Evolutionary conservation across 2,113 vertebrate genomes (phyloP).

Genomic region (Pimephales promelas): DNA sequence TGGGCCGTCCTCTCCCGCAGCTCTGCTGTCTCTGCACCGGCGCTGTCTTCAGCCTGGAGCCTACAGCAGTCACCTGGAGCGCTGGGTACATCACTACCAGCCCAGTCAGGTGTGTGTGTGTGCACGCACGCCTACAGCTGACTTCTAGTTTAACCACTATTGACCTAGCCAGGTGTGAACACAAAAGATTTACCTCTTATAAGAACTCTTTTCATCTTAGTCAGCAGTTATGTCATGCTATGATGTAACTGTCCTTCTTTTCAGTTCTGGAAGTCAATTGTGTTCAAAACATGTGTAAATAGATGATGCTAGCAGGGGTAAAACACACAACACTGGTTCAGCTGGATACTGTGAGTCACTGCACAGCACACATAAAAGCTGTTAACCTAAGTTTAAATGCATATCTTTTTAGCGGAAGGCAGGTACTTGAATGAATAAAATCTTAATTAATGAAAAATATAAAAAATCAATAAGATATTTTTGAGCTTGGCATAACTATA

Average conservation of each 20-base stretch:
- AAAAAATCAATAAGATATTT: not conserved
- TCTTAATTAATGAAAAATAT: not conserved
- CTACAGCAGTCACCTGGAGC: conserved; percentile 82
- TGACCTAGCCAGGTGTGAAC: conserved; percentile 66
- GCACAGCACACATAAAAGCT: not conserved
- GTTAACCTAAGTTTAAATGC: not conserved
- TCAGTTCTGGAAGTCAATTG: not conserved
- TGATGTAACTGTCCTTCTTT: not conserved
- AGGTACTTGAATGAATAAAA: not conserved
- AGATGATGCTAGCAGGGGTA: not conserved
- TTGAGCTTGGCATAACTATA: not conserved
- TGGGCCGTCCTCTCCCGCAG: conserved; percentile 70
- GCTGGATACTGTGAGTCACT: not conserved
- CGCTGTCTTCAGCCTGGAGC: conserved; percentile 84
- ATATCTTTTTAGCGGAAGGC: too few relatives aligned
- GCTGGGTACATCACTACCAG: conserved; percentile 82
- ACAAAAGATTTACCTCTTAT: not conserved
- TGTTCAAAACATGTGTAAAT: not conserved
- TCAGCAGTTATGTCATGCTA: not conserved
- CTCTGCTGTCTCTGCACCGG: conserved; percentile 79
- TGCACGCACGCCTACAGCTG: not conserved
- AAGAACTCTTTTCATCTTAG: not conserved
- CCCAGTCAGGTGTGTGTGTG: conserved; percentile 78
- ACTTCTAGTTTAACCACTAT: conserved; percentile 78
- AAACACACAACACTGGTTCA: not conserved